phyloP scores from a whole-genome alignment of 2,888 invertebrate genomes.

The Cybosia mesomella region DNA sequence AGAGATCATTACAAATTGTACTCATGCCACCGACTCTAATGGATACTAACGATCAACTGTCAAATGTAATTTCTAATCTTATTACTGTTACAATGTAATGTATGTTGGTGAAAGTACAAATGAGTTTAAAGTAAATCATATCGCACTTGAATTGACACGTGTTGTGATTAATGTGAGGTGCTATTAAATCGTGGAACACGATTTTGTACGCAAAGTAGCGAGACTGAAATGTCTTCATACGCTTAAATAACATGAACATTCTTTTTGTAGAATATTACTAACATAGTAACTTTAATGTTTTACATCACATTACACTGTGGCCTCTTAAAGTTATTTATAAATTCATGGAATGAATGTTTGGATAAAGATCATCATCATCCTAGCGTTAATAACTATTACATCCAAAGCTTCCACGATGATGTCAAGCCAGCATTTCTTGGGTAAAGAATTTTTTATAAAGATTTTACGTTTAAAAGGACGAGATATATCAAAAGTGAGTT shows the following conservation, averaged over 20 bases:
- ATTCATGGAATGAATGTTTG: neutral
- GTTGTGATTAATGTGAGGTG: constrained; percentile 31
- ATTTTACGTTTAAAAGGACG: too few relatives aligned
- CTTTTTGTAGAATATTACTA: neutral
- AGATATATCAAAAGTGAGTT: too few relatives aligned
- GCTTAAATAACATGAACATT: neutral
- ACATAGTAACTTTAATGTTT: neutral
- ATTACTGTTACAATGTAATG: constrained; percentile 40
- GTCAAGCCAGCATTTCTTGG: too few relatives aligned
- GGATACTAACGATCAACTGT: constrained; percentile 30
- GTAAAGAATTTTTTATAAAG: too few relatives aligned
- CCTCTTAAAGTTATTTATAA: neutral
- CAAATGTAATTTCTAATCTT: constrained; percentile 47
- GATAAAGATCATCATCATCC: neutral
- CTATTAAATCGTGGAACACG: constrained; percentile 18
- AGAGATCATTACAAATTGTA: constrained; percentile 10
- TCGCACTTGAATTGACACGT: constrained; percentile 31
- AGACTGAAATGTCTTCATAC: constrained; percentile 18
- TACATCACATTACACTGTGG: neutral
- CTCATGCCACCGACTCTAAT: constrained; percentile 9
- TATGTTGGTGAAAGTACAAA: constrained; percentile 54
- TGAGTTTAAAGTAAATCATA: constrained; percentile 44
- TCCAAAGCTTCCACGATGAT: neutral
- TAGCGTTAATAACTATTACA: neutral
- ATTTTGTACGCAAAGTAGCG: constrained; percentile 16